Evolutionary conservation across 2,888 invertebrate species (phyloP), one percentile per base, ranked within the genome.

Genomic region (Phorcus lineatus): DNA sequence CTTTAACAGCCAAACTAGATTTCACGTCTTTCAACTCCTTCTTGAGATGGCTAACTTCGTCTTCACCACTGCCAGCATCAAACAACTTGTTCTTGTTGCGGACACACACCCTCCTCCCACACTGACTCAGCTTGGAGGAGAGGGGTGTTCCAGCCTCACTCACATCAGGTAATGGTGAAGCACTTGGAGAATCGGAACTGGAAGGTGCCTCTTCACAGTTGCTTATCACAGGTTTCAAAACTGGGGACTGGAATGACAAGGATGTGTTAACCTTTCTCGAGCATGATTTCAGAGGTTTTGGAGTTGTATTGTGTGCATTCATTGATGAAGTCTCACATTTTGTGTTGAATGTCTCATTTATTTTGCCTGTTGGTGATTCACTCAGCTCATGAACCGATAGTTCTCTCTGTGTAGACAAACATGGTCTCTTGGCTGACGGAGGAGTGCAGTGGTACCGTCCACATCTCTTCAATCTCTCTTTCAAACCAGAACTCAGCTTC

Each of bases 401-500:
- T 19, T 19, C 19, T 55, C 28, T 77, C 47, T 22, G 22, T 22
- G 24, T n/a, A 24, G 40, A 40, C 47, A n/a, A 52, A 13, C 74
- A 74, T 19, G 52, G 24, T 52, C 28, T 74, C 74, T 74, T 54
- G 31, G 81, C 74, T n/a, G 80, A 55, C 11, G 84, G 82, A 22
- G 80, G 79, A 9, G 89, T 87, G 13, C 86, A 80, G 82, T 90
- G 89, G 81, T 89, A 89, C 19, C 90, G 83, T 2, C 90, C 89
- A 86, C 89, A 89, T 82, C 84, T 85, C 80, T 90, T 89, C 66
- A 90, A 79, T 55, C 88, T 81, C 57, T 89, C 88, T 77, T 86
- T 87, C 36, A 90, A 81, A 53, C 85, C 81, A 62, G 86, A 84
- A 82, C 90, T 90, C 77, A 90, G 79, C 89, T 89, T 85, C 31